A percentile compares a stretch with the other conserved stretches of the same genome.
Evolutionary conservation across 2,888 invertebrate species (phyloP).

Genomic region (Chalcosyrphus nemorum): DNA sequence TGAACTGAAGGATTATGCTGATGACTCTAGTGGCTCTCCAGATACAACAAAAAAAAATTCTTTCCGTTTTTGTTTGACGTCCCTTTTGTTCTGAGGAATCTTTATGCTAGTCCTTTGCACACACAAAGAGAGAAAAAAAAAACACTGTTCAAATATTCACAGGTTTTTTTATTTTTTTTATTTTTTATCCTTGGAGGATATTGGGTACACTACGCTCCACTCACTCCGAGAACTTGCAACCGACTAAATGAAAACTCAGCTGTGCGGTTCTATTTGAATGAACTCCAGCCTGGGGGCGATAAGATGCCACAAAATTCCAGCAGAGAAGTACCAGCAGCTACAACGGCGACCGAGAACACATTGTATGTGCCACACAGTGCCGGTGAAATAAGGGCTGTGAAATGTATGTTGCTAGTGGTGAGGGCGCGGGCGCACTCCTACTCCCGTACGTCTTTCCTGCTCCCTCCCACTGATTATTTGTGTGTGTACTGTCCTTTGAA

Average conservation of each 20-base stretch:
- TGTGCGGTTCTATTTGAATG: conserved; percentile 82
- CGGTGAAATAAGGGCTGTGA: conserved; percentile 67
- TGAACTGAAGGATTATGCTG: conserved; percentile 60
- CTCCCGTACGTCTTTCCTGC: conserved; percentile 6
- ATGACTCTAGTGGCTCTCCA: conserved; percentile 54
- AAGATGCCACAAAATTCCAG: conserved; percentile 71
- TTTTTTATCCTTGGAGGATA: background rate
- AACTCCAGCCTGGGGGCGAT: conserved; percentile 74
- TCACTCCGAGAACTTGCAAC: conserved; percentile 80
- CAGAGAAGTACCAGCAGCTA: conserved; percentile 63
- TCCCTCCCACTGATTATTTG: background rate
- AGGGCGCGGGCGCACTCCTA: conserved; percentile 71
- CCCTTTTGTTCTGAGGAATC: conserved; percentile 37
- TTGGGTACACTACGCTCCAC: conserved; percentile 74
- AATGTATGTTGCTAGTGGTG: conserved; percentile 63
- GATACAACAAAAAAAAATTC: background rate
- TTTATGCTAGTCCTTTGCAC: conserved; percentile 8
- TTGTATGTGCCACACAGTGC: conserved; percentile 57
- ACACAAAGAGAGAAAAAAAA: conserved; percentile 21
- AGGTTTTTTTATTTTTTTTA: conserved; percentile 29
- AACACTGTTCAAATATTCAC: conserved; percentile 64
- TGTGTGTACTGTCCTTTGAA: conserved; percentile 58
- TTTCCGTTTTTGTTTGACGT: conserved; percentile 3
- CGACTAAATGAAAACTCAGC: conserved; percentile 81
- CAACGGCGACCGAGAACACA: conserved; percentile 69